phyloP scores from a whole-genome alignment of 37 sponge, comb jelly and placozoan genomes.

The Theonella swinhoei region DNA sequence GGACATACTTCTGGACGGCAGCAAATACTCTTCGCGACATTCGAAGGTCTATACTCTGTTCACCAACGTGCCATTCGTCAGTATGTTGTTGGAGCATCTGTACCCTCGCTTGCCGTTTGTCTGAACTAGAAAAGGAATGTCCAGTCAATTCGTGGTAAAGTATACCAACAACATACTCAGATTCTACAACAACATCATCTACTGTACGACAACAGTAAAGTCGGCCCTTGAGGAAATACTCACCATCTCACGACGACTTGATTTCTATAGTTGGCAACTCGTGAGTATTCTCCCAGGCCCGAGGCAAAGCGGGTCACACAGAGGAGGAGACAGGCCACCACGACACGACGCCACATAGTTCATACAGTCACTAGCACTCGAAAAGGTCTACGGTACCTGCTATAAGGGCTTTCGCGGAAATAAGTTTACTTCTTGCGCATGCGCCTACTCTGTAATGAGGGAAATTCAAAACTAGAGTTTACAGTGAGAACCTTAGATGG shows the following conservation, averaged over 20 bases:
- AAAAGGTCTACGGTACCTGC: no score
- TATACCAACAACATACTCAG: no score
- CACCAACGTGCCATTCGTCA: constrained; percentile 44
- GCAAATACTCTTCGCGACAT: not conserved
- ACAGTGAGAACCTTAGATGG: no score
- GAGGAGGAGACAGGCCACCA: not conserved
- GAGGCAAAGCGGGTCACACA: not conserved
- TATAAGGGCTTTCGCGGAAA: no score
- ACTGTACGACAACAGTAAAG: no score
- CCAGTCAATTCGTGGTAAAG: not conserved
- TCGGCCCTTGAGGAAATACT: no score
- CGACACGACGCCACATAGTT: not conserved
- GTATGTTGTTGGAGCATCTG: constrained; percentile 16
- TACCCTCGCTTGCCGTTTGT: constrained; percentile 27
- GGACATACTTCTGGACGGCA: constrained; percentile 40
- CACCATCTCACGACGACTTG: constrained; percentile 49
- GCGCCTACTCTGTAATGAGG: no score
- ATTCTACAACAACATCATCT: not conserved
- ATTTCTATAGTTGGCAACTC: constrained; percentile 9
- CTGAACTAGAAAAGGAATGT: constrained; percentile 7
- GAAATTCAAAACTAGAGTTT: no score
- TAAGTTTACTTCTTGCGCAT: no score
- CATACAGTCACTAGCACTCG: not conserved
- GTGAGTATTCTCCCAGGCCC: not conserved
- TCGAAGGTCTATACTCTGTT: constrained; percentile 38